Evolutionary conservation across 37 sponge, comb jelly and placozoan species (phyloP), one percentile per base, ranked within the genome.

Genomic region (Corticium candelabrum): DNA sequence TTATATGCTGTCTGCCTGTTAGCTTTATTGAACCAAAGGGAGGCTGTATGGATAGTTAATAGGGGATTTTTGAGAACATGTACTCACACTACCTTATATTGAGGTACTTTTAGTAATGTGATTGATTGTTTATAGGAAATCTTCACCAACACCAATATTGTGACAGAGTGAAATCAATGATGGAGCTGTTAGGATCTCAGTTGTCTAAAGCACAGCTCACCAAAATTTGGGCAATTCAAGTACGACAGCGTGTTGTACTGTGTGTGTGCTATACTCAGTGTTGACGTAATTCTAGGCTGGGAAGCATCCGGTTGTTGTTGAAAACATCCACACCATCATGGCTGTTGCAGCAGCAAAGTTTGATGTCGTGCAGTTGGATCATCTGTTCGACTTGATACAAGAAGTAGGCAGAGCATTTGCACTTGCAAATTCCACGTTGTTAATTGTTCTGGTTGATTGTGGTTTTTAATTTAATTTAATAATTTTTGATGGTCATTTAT

Each of bases 81-180:
- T n/a, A n/a, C n/a, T n/a, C n/a, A n/a, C n/a, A n/a, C n/a, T n/a
- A n/a, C n/a, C n/a, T n/a, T n/a, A n/a, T n/a, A n/a, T n/a, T n/a
- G n/a, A n/a, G n/a, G n/a, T n/a, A n/a, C n/a, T n/a, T n/a, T n/a
- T n/a, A n/a, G n/a, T n/a, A n/a, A n/a, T n/a, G n/a, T n/a, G n/a
- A n/a, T n/a, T n/a, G n/a, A n/a, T n/a, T n/a, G n/a, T n/a, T n/a
- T 7, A 2, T 40, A 90, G 94, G 95, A 3, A 94, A 97, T 77
- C 90, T 97, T 32, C 99, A 97, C 68, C 99, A 97, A 40, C 75
- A 87, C 0, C 99, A 97, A 77, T 97, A 97, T 77, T 88, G 90
- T 39, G 92, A 94, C 34, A 94, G 94, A 69, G 57, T 96, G 40
- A 87, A 79, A 83, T 87, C 84, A 35, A 89, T 97, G 33, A 84